These are phyloP conservation scores for Choristoneura fumiferana DNA, from an alignment of 1,140 invertebrate species.

Conservation along the genomic window DNA sequence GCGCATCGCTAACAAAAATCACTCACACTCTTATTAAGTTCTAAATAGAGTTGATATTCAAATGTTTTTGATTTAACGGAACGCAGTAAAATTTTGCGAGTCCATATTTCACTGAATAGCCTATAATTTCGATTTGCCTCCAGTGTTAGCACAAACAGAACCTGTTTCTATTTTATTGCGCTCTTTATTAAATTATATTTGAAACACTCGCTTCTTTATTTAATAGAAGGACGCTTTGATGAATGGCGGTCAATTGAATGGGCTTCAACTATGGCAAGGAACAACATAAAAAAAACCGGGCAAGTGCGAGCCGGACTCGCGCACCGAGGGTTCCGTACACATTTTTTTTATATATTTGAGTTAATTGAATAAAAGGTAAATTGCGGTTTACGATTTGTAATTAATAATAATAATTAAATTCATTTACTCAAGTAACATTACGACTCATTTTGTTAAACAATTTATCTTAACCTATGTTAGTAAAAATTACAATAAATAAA, in stretches of 20 bases:
- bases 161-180: conserved; percentile 34
- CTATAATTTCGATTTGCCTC: conserved; percentile 38
- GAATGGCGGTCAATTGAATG: conserved; percentile 13
- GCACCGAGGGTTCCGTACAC: too few species aligned
- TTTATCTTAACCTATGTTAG: too few species aligned
- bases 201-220: conserved; percentile 26
- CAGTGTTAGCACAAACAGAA: conserved; percentile 31
- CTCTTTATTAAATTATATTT: conserved; percentile 33
- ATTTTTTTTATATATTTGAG: too few species aligned
- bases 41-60: background rate
- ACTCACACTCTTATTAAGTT: background rate
- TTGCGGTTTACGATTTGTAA: too few species aligned
- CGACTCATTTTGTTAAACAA: too few species aligned
- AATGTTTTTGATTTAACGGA: background rate
- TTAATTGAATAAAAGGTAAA: too few species aligned
- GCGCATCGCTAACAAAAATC: conserved; percentile 19
- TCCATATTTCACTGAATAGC: conserved; percentile 38
- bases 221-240: conserved; percentile 18
- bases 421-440: too few species aligned
- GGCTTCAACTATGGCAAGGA: conserved; percentile 1
- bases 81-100: background rate
- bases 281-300: too few species aligned
- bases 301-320: too few species aligned
- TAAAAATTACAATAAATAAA: too few species aligned
- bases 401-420: too few species aligned